Base-by-base conservation (phyloP, 1,140 invertebrate genomes). In the Drosophila sp. region DNA sequence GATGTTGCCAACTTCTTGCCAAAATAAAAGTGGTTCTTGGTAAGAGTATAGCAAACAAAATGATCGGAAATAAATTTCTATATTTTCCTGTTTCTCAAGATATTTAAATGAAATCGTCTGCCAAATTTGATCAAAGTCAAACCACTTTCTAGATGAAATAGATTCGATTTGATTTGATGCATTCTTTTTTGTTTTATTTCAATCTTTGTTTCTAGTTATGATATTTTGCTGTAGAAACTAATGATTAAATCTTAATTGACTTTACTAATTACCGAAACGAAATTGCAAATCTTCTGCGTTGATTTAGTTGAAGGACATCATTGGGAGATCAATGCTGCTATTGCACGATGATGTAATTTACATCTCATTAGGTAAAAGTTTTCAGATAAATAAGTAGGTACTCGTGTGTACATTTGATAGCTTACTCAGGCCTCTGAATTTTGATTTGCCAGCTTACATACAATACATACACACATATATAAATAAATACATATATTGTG, bases 391-490 rank as follows among this genome's bases (percentile, higher is more conserved):
- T 50, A 50, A 38, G 11, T 38, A 38, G 35, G 7, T 6, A 17
- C 7, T 50, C 8, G 23, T 50, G 44, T 50, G 3, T 50, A 27
- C 44, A 50, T 50, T 25, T 27, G 23, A 50, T 27, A 4, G 11
- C 30, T 32, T 57, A 55, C 8, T 56, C 32, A 32, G 38, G 17
- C 35, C 64, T 38, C 32, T 4, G 11, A 25, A 27, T 47, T 47
- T 32, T 41, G 70, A 72, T 63, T 69, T 64, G 27, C 10, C 55
- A 63, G 44, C 44, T 66, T 32, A 63, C 41, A 63, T 58, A 29
- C 17, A 17, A 17, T 30, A 55, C 50, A 56, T 38, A 30, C 35
- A 40, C 23, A 50, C 33, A 50, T 50, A 38, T 35, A 57, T 44
- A 58, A 35, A 40, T 47, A 54, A 25, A 41, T 33, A 41, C 44